Evolutionary conservation across 1,140 invertebrate species (phyloP).

Genomic region (Bombyx mori): ASM3026992v2 NC_085112.1:4971501-4972000

Average conservation of each 20-base stretch:
- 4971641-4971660: too few species aligned
- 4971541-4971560: too few species aligned
- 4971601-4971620: too few species aligned
- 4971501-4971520: too few species aligned
- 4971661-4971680: too few species aligned
- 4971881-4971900: constrained; percentile 28
- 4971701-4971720: background rate
- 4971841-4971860: background rate
- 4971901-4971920: constrained; percentile 83
- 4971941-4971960: constrained; percentile 89
- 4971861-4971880: background rate
- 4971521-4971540: too few species aligned
- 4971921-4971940: constrained; percentile 88
- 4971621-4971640: too few species aligned
- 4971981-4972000: constrained; percentile 92
- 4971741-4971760: constrained; percentile 87
- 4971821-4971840: constrained; percentile 4
- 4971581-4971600: too few species aligned
- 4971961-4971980: constrained; percentile 89
- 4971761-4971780: constrained; percentile 85
- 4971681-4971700: too few species aligned
- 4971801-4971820: constrained; percentile 83
- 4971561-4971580: too few species aligned
- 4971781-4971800: constrained; percentile 88
- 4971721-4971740: constrained; percentile 60